These are phyloP conservation scores for Terrapene triunguis DNA, from an alignment of 2,113 vertebrate species.

Conservation along the genomic window DNA sequence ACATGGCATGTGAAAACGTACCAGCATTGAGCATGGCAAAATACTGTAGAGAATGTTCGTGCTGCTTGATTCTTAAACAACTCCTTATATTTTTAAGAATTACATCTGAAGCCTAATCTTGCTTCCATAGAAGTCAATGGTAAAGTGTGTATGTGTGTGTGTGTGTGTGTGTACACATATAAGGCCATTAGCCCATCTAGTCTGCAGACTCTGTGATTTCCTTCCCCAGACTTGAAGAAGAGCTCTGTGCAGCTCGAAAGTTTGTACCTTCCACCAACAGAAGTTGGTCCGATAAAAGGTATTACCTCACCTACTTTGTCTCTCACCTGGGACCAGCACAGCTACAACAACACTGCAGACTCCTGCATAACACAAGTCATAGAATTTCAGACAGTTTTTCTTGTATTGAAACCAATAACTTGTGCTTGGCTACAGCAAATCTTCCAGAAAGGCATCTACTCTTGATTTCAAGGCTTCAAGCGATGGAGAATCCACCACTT, in stretches of 20 bases:
- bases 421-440: background rate
- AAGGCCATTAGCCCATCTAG: rapidly evolving
- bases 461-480: background rate
- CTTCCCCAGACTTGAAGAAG: background rate
- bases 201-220: background rate
- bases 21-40: background rate
- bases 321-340: background rate
- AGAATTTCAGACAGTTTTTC: background rate
- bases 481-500: background rate
- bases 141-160: rapidly evolving
- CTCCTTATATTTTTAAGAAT: background rate
- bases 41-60: rapidly evolving
- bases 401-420: background rate
- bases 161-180: rapidly evolving
- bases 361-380: background rate
- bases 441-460: background rate
- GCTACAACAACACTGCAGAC: background rate
- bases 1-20: rapidly evolving
- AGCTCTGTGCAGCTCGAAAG: background rate
- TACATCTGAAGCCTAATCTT: background rate
- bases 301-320: background rate
- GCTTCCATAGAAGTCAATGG: background rate
- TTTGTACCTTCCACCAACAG: background rate
- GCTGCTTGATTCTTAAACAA: background rate
- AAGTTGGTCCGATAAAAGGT: background rate